Conservation (phyloP, 2,113 vertebrate genomes). For the Noctilio leporinus region DNA sequence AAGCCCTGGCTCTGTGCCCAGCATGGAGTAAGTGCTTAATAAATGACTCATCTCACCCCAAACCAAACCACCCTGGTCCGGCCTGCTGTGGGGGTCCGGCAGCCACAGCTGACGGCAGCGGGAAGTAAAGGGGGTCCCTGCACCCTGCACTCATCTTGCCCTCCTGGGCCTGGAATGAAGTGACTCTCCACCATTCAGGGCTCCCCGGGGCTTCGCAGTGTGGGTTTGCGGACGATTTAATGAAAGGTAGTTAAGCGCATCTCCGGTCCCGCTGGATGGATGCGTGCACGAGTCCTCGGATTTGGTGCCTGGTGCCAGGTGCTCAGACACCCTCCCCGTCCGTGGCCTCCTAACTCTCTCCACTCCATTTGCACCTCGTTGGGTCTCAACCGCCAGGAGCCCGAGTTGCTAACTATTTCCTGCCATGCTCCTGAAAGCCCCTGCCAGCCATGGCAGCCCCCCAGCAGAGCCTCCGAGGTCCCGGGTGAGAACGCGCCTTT, state of each 20-base stretch:
- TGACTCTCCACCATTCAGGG: fast-evolving
- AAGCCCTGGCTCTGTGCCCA: not conserved
- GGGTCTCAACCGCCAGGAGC: not conserved
- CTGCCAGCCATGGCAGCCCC: not conserved
- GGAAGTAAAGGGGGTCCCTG: not conserved
- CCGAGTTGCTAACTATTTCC: not conserved
- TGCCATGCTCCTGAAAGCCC: not conserved
- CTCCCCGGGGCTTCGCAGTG: not conserved
- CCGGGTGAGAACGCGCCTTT: not conserved
- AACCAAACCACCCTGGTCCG: fast-evolving
- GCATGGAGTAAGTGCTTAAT: not conserved
- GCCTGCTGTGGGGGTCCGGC: too few species aligned
- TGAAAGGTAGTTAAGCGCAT: constrained; percentile 37
- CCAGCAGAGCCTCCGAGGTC: not conserved
- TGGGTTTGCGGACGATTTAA: constrained; percentile 29
- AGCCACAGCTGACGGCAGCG: not conserved
- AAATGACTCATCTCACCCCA: not conserved
- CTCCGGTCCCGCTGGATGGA: not conserved
- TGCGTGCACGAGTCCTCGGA: not conserved
- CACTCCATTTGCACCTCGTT: not conserved
- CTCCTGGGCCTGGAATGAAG: not conserved
- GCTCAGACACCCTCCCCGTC: not conserved
- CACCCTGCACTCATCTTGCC: not conserved
- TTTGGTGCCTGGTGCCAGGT: not conserved
- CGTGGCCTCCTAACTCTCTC: not conserved